These are phyloP conservation scores for Spisula solida DNA, from an alignment of 2,888 invertebrate genomes.

Conservation along the genomic window DNA sequence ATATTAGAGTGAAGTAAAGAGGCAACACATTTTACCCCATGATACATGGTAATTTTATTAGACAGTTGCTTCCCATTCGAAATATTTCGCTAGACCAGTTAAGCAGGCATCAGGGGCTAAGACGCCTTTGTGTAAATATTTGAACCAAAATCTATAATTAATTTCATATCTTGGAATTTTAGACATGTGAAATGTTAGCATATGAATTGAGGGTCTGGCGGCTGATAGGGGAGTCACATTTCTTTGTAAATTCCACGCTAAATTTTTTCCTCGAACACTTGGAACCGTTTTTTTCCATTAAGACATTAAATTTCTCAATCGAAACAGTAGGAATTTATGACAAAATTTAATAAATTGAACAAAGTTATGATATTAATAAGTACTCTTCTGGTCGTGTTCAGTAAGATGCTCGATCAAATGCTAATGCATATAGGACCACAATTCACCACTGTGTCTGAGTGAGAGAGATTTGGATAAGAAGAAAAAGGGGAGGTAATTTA, in stretches of 20 bases:
- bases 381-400: neutral
- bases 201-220: constrained; percentile 7
- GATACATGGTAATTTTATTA: constrained; percentile 57
- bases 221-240: neutral
- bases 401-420: too few relatives aligned
- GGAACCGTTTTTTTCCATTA: neutral
- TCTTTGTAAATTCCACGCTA: neutral
- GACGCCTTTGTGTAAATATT: constrained; percentile 67
- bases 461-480: too few relatives aligned
- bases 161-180: constrained; percentile 63
- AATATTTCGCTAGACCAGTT: constrained; percentile 32
- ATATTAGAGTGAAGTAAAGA: neutral
- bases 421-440: too few relatives aligned
- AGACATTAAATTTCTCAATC: constrained; percentile 5
- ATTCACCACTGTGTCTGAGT: too few relatives aligned
- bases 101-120: constrained; percentile 25
- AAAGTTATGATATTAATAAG: neutral
- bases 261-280: neutral
- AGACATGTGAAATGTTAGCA: constrained; percentile 41
- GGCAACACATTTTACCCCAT: neutral
- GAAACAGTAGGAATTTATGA: neutral
- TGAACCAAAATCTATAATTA: constrained; percentile 67
- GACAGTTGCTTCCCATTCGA: constrained; percentile 48
- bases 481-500: neutral
- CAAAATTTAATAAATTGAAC: neutral